phyloP scores from a whole-genome alignment of 2,888 invertebrate species.

The Anaspis maculata region DNA sequence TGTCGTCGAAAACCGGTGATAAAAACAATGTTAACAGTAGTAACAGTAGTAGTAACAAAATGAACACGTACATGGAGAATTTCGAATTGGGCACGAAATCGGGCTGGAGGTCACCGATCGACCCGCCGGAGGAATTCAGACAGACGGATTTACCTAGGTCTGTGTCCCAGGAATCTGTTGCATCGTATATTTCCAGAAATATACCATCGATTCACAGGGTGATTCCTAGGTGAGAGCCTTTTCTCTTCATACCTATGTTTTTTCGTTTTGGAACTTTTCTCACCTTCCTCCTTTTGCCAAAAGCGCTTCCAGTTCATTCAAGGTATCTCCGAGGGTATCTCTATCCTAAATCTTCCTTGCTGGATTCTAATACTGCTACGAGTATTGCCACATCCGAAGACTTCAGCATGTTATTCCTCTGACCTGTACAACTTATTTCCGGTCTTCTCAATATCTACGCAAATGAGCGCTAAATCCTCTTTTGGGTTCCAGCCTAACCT shows the following conservation, averaged over 20 bases:
- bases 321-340: no score
- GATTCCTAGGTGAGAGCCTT: slow-evolving; percentile 28
- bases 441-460: no score
- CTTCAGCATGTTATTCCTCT: no score
- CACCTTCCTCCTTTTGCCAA: no score
- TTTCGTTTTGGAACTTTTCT: no score
- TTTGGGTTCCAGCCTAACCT: no score
- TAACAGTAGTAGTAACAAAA: slow-evolving; percentile 8
- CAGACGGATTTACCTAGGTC: slow-evolving; percentile 41
- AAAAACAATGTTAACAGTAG: slow-evolving; percentile 23
- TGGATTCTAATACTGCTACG: no score
- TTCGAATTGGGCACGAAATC: slow-evolving; percentile 66
- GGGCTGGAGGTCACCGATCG: slow-evolving; percentile 61
- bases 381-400: no score
- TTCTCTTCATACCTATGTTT: slow-evolving; percentile 34
- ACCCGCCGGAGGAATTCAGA: slow-evolving; percentile 16
- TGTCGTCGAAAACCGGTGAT: slow-evolving; percentile 64
- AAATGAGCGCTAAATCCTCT: no score
- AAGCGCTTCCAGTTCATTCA: no score
- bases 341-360: no score
- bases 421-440: no score
- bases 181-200: slow-evolving; percentile 51
- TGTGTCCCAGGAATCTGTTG: slow-evolving; percentile 42
- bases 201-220: slow-evolving; percentile 41
- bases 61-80: slow-evolving; percentile 57